Conservation (phyloP, 2,888 invertebrate species). For the Vanessa cardui region DNA sequence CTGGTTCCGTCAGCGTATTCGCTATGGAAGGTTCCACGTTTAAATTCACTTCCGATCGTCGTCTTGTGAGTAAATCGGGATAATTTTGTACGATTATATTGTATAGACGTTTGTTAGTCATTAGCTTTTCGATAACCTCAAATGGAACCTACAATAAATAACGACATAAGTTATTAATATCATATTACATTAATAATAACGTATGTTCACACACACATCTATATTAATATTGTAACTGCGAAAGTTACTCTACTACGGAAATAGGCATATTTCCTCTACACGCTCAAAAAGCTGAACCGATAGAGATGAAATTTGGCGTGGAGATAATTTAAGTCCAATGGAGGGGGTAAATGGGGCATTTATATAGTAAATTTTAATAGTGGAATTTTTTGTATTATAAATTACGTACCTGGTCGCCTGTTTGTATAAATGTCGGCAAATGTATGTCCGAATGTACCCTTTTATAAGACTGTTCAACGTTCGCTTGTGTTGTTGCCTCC, state of each 20-base stretch:
- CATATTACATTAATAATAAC: not conserved
- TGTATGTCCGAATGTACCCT: conserved; percentile 87
- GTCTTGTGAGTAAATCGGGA: conserved; percentile 84
- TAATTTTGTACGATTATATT: conserved; percentile 88
- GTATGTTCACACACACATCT: not conserved
- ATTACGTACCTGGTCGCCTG: conserved; percentile 85
- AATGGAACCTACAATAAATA: conserved; percentile 83
- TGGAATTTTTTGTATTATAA: not conserved
- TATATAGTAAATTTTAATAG: too few species aligned
- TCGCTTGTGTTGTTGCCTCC: conserved; percentile 72
- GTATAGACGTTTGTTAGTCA: conserved; percentile 84
- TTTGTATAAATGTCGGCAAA: conserved; percentile 89
- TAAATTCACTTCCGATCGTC: conserved; percentile 84
- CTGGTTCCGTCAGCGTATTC: conserved; percentile 41
- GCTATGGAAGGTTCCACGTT: conserved; percentile 50
- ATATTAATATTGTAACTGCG: too few species aligned
- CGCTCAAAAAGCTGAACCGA: too few species aligned
- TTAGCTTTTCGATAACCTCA: conserved; percentile 86
- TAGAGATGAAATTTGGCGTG: too few species aligned
- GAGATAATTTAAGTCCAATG: too few species aligned
- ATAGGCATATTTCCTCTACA: too few species aligned
- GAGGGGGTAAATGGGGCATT: too few species aligned
- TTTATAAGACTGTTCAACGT: conserved; percentile 63
- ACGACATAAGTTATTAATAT: not conserved
- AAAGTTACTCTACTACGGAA: too few species aligned